Conservation (phyloP, 2,113 vertebrate species). For the Rhagologus leucostigma region DNA sequence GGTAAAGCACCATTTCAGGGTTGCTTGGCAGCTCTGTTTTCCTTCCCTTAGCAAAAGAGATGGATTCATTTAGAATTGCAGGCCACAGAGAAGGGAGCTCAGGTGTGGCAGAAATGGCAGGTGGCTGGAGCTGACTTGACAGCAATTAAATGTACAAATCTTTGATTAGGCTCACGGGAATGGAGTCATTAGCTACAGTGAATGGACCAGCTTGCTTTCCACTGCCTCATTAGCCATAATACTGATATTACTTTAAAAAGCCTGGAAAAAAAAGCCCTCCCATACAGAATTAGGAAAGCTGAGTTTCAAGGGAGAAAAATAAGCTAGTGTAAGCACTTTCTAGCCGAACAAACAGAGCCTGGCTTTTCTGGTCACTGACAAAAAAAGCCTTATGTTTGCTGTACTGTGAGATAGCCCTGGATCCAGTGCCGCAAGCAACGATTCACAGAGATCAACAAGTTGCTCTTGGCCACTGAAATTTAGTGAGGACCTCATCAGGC, state of each 20-base stretch:
- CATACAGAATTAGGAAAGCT: conserved; percentile 46
- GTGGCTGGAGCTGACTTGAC: conserved; percentile 89
- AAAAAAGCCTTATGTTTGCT: conserved; percentile 11
- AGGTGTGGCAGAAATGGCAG: conserved; percentile 85
- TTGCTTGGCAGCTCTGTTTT: conserved; percentile 85
- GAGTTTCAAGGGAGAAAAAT: conserved; percentile 41
- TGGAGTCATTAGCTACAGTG: conserved; percentile 82
- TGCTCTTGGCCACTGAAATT: conserved; percentile 40
- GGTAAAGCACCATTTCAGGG: conserved; percentile 70
- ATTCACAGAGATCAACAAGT: conserved; percentile 13
- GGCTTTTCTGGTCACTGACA: conserved; percentile 40
- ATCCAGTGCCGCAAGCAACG: not conserved
- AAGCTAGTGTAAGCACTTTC: conserved; percentile 68
- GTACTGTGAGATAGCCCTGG: not conserved
- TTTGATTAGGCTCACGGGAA: conserved; percentile 89
- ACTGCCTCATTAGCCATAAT: conserved; percentile 77
- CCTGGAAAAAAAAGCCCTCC: conserved; percentile 35
- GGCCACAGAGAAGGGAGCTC: conserved; percentile 72
- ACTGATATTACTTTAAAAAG: conserved; percentile 75
- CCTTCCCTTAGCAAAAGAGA: conserved; percentile 77
- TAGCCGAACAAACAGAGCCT: conserved; percentile 43
- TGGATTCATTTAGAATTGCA: conserved; percentile 78
- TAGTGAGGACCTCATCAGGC: not conserved
- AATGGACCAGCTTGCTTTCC: conserved; percentile 78
- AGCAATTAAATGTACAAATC: conserved; percentile 93